Base-by-base conservation (phyloP, 2,113 vertebrate genomes). In the Limnothrissa miodon region DNA sequence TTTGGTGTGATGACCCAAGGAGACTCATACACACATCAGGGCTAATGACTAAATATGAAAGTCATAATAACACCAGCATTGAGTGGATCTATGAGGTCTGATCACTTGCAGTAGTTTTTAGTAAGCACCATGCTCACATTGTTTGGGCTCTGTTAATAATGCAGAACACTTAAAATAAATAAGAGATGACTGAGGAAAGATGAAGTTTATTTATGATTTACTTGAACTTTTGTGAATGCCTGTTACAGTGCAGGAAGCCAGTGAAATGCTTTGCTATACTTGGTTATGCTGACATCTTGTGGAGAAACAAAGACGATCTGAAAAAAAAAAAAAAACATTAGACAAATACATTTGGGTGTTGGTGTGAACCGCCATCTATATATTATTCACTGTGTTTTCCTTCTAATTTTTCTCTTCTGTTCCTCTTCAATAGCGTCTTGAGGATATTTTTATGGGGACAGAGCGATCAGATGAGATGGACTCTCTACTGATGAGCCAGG, bases 401-500 rank as follows among this genome's bases (percentile, higher is more conserved):
- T 15, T 15, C 48, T 70, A 45, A 80, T 56, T 25, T 46, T 45
- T 2, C 53, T 81, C 3, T 81, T 8, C 33, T 53, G 53, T 56
- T 79, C 79, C 15, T 53, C 19, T 74, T 74, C 39, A 45, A 10
- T 80, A 96, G 96, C 56, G 84, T 23, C 84, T 85, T 45, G 90
- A 90, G 1, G 83, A 93, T 19, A 79, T 90, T 82, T 92, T 94
- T 66, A 89, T 89, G 0, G 87, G 87, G n/a, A 78, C 90, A 10
- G 92, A 85, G 45, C 79, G 21, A n/a, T 92, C 91, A n/a, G 91
- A 93, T 4, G 94, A 92, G 0, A 90, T 95, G 86, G 93, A 95
- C 80, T 93, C 92, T 45, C 90, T 97, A 5, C 86, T 96, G 0
- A 62, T 93, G 0, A 91, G 74, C 78, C 88, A 86, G 36, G 83